Conservation (phyloP, 2,888 invertebrate species). For the Gasteruption jaculator region DNA sequence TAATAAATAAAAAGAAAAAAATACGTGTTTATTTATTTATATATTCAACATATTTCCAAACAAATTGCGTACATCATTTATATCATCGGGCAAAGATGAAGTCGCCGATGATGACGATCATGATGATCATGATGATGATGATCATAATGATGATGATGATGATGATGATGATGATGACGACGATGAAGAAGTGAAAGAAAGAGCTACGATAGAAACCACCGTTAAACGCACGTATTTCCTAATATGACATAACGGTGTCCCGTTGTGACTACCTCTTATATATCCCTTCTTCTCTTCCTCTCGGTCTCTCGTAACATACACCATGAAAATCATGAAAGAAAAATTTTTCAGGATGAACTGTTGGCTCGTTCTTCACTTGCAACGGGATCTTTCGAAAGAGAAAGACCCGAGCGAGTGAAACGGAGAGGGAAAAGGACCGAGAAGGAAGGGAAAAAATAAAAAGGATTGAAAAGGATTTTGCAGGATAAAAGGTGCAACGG, state of each 20-base stretch:
- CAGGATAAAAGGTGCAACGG: slow-evolving; percentile 7
- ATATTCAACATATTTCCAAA: neutral
- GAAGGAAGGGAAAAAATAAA: slow-evolving; percentile 9
- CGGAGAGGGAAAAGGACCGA: neutral
- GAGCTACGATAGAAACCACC: slow-evolving; percentile 32
- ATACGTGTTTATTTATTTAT: slow-evolving; percentile 15
- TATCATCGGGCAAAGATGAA: too few relatives aligned
- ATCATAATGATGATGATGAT: too few relatives aligned
- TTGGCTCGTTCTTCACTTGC: slow-evolving; percentile 12
- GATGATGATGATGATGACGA: too few relatives aligned
- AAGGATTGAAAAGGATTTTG: slow-evolving; percentile 10
- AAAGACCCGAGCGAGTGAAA: slow-evolving; percentile 8
- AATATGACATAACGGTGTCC: slow-evolving; percentile 50
- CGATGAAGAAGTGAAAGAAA: slow-evolving; percentile 3
- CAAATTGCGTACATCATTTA: too few relatives aligned
- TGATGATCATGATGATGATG: too few relatives aligned
- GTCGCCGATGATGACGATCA: too few relatives aligned
- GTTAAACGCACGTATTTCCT: slow-evolving; percentile 48
- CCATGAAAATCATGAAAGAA: too few relatives aligned
- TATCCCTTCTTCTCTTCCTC: slow-evolving; percentile 14
- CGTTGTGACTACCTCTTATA: too few relatives aligned
- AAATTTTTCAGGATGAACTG: slow-evolving; percentile 23
- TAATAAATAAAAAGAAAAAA: slow-evolving; percentile 14
- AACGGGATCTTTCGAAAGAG: slow-evolving; percentile 22
- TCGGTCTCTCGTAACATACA: neutral